Evolutionary conservation across 2,113 vertebrate species (phyloP), one percentile per base, ranked within the genome.

Genomic region (Triplophysa tibetana): DNA sequence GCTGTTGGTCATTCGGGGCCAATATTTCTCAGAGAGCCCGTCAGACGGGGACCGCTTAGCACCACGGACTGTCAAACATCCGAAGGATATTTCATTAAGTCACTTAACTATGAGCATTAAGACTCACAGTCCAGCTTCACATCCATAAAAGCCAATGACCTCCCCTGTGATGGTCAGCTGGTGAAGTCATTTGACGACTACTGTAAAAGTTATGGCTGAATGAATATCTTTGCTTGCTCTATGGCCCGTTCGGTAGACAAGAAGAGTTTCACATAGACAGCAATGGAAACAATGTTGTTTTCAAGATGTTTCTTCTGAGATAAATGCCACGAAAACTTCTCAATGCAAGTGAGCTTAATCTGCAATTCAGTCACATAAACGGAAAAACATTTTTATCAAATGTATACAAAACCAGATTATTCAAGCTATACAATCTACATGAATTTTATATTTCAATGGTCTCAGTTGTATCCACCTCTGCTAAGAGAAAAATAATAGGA

Each of bases 131-230:
- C 8, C 19, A 41, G 58, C 33, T 14, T 4, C 26, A 45, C 14
- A 41, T 52, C 52, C 82, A 82, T 81, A 85, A 80, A 86, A 82
- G 85, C 68, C 70, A 70, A 83, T 81, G 83, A 79, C 76, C 79
- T 85, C 83, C 29, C 77, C 80, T 80, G 77, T 23, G 82, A 80
- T 84, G 84, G 85, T 79, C 48, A 58, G 43, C 84, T 87, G 85
- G 86, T 17, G 89, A 89, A 88, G 87, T 88, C 81, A 56, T 79
- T 81, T 76, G 45, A 82, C 80, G 80, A 84, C 77, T 81, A 79
- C 60, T 65, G 63, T 48, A 81, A 80, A 78, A 80, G 74, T 85
- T 85, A 84, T 82, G 82, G 79, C 66, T 84, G 74, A 75, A 9
- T 8, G 2, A 82, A 86, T 85, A 63, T 33, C 62, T 50, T 14